phyloP scores from a whole-genome alignment of 2,113 vertebrate species.

The Phylloscopus trochiloides region DNA sequence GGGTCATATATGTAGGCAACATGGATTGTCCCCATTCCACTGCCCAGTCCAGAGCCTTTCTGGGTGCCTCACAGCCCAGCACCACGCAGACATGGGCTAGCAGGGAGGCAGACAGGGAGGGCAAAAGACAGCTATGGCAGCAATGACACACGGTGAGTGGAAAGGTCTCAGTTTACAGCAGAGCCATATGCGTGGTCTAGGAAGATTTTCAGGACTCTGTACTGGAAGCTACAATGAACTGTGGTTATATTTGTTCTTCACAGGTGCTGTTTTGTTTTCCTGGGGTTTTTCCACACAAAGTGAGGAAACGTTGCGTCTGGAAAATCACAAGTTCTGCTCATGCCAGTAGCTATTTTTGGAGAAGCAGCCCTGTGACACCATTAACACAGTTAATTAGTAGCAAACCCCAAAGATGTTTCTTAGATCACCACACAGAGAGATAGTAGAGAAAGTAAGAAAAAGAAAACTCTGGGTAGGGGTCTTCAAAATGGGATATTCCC shows the following conservation, averaged over 20 bases:
- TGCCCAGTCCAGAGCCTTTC: not conserved
- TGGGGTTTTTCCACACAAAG: not conserved
- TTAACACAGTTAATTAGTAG: slow-evolving; percentile 33
- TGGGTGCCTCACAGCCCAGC: rapidly evolving
- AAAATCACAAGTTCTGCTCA: not conserved
- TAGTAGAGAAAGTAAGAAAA: not conserved
- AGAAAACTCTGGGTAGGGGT: not conserved
- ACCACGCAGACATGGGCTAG: rapidly evolving
- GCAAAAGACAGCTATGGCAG: rapidly evolving
- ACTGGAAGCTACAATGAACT: not conserved
- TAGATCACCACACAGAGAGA: not conserved
- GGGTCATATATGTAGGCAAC: not conserved
- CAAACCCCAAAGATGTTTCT: slow-evolving; percentile 1
- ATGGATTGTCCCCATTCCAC: not conserved
- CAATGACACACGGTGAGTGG: rapidly evolving
- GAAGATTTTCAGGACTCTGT: not conserved
- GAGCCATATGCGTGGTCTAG: rapidly evolving
- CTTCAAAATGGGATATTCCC: not conserved
- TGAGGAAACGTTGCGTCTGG: not conserved
- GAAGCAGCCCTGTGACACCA: slow-evolving; percentile 4
- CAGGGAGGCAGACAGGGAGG: rapidly evolving
- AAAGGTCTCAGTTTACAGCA: rapidly evolving
- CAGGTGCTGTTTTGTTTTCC: not conserved
- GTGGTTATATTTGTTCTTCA: not conserved
- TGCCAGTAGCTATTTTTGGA: not conserved